phyloP scores from a whole-genome alignment of 2,113 vertebrate genomes.

The Psophia crepitans region DNA sequence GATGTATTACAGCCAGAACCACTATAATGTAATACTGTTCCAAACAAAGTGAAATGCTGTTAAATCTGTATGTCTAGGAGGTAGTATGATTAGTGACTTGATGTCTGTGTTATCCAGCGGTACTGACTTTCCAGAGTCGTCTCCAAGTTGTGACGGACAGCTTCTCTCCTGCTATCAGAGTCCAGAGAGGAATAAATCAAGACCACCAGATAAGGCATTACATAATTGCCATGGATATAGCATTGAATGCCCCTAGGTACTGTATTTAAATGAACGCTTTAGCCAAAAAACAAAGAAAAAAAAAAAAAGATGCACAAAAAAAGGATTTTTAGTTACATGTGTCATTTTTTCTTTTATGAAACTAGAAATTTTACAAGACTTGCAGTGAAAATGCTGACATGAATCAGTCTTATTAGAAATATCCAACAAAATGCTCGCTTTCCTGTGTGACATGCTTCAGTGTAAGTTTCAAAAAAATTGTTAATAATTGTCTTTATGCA shows the following conservation, averaged over 20 bases:
- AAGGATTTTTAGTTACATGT: not conserved
- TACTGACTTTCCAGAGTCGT: not conserved
- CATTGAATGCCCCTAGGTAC: not conserved
- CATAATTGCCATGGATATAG: not conserved
- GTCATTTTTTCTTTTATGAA: not conserved
- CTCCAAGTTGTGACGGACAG: conserved; percentile 19
- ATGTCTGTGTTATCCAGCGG: not conserved
- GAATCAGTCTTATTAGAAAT: not conserved
- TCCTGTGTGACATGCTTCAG: not conserved
- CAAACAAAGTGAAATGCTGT: not conserved
- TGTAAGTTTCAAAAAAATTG: not conserved
- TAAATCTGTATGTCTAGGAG: not conserved
- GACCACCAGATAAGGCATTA: conserved; percentile 18
- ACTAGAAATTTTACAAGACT: not conserved
- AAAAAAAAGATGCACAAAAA: not conserved
- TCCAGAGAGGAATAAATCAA: not conserved
- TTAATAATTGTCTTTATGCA: not conserved
- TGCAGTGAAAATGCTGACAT: not conserved
- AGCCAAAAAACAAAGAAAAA: not conserved
- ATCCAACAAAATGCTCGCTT: not conserved
- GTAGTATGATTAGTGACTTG: not conserved
- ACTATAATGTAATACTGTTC: not conserved
- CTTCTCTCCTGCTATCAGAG: not conserved
- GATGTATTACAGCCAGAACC: not conserved
- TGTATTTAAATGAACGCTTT: not conserved